Evolutionary conservation across 2,888 invertebrate species (phyloP).

Genomic region (Athalia rosae): DNA sequence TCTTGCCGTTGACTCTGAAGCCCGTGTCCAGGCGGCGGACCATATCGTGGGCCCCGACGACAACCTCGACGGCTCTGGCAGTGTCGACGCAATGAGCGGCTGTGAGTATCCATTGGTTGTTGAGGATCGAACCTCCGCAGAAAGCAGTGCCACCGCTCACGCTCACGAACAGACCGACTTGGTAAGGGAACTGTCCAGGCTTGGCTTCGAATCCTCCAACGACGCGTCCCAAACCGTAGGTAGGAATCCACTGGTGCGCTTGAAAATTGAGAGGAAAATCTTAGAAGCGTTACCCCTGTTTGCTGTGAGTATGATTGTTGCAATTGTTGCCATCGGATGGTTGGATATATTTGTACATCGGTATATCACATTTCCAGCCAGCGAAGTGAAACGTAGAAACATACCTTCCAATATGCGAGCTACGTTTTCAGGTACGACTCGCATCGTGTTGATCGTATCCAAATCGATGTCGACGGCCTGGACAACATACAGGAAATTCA

Average conservation of each 20-base stretch:
- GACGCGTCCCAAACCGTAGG: slow-evolving; percentile 2
- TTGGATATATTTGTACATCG: too few species aligned
- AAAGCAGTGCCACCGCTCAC: not conserved
- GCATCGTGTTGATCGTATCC: not conserved
- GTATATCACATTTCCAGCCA: not conserved
- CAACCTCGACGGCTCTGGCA: slow-evolving; percentile 31
- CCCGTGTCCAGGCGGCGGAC: slow-evolving; percentile 32
- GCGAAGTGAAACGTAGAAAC: not conserved
- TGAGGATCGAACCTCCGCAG: slow-evolving; percentile 43
- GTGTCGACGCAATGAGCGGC: slow-evolving; percentile 44
- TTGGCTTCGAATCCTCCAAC: slow-evolving; percentile 23
- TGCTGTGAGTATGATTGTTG: too few species aligned
- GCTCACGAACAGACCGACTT: slow-evolving; percentile 17
- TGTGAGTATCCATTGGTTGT: slow-evolving; percentile 42
- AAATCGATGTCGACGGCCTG: slow-evolving; percentile 30
- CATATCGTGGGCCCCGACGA: slow-evolving; percentile 47
- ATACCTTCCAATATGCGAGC: not conserved
- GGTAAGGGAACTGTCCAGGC: slow-evolving; percentile 42
- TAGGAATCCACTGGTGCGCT: not conserved
- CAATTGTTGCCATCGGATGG: too few species aligned
- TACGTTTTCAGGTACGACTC: slow-evolving; percentile 2
- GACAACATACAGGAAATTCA: not conserved
- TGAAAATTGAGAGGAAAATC: too few species aligned
- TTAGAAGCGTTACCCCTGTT: too few species aligned
- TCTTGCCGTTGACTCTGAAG: slow-evolving; percentile 40